A percentile compares a stretch with the other conserved stretches of the same genome.
Evolutionary conservation across 2,888 invertebrate species (phyloP).

Genomic region (Proisotoma minuta): DNA sequence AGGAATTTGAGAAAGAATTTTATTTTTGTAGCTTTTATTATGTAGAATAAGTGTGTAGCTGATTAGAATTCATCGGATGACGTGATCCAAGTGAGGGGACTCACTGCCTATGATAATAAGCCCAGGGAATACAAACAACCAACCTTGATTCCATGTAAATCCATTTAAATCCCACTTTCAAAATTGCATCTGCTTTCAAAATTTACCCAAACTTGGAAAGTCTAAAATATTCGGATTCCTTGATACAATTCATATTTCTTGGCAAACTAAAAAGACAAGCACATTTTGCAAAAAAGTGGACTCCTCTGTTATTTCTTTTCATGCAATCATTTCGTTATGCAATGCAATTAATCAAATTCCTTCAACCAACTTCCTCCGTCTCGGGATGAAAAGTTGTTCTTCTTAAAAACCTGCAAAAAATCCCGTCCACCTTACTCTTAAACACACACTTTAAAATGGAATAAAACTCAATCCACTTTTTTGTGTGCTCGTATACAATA

Average conservation of each 20-base stretch:
- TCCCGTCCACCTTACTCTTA: no score
- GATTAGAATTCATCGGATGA: conserved; percentile 39
- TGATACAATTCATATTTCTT: background rate
- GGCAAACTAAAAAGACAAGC: no score
- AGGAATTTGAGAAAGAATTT: background rate
- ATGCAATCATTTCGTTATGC: no score
- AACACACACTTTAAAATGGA: no score
- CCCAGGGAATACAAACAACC: conserved; percentile 40
- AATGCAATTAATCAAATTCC: no score
- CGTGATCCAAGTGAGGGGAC: background rate
- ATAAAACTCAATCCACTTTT: no score
- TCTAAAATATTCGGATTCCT: background rate
- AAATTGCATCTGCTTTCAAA: background rate
- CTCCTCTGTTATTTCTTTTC: no score
- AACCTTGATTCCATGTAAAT: conserved; percentile 38
- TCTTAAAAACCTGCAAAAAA: no score
- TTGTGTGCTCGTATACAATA: no score
- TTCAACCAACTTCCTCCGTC: no score
- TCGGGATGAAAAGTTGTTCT: no score
- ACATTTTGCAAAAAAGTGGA: no score
- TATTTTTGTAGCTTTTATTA: background rate
- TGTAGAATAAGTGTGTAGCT: background rate
- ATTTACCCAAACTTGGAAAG: background rate
- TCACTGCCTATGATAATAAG: conserved; percentile 9
- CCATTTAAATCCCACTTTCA: conserved; percentile 27